These are phyloP conservation scores for Sinocyclocheilus rhinocerous DNA, from an alignment of 2,113 vertebrate genomes.

Conservation along the genomic window DNA sequence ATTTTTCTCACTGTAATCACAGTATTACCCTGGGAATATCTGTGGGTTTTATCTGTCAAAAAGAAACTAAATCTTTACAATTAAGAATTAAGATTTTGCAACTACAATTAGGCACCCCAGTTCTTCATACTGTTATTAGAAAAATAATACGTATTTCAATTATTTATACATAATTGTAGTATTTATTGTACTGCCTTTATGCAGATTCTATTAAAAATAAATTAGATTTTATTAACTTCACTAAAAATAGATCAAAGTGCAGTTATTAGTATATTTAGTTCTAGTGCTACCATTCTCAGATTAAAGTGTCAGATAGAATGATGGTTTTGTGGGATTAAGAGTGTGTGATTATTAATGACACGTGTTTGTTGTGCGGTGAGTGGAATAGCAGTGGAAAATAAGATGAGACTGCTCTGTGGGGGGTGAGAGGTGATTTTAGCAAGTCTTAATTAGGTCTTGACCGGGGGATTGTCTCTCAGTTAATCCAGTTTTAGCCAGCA, in stretches of 20 bases:
- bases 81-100: neutral
- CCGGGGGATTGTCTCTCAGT: neutral
- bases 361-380: neutral
- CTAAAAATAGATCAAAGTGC: too few species aligned
- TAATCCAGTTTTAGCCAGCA: neutral
- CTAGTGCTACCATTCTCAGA: slow-evolving; percentile 65
- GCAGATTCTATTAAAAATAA: too few species aligned
- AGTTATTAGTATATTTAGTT: slow-evolving; percentile 61
- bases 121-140: neutral
- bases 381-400: slow-evolving; percentile 4
- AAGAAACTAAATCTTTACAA: neutral
- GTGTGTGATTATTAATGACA: slow-evolving; percentile 18
- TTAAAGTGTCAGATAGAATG: slow-evolving; percentile 71
- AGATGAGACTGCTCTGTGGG: neutral
- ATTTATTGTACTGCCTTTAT: neutral
- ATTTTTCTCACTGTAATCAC: neutral
- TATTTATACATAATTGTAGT: neutral
- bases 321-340: slow-evolving; percentile 62
- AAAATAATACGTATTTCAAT: neutral
- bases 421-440: slow-evolving; percentile 16
- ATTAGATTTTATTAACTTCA: too few species aligned
- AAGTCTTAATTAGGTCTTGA: slow-evolving; percentile 26
- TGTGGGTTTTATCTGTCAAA: neutral
- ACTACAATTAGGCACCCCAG: neutral
- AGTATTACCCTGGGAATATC: neutral